Conservation (phyloP, 2,113 vertebrate species). For the Trogon surrucura region DNA sequence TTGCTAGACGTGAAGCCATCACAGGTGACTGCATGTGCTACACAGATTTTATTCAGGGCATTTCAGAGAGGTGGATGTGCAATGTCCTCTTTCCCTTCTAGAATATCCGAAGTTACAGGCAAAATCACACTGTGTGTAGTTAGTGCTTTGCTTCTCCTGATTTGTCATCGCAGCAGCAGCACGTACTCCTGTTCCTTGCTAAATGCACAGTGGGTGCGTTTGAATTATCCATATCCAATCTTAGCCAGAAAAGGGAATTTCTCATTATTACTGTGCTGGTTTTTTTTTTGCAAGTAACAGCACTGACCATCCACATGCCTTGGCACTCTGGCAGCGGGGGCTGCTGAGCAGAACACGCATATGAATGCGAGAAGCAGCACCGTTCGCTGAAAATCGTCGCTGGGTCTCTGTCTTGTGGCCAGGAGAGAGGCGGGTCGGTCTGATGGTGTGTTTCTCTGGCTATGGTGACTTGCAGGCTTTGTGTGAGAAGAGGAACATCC, state of each 20-base stretch:
- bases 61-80: neutral
- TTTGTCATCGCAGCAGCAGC: neutral
- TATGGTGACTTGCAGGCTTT: neutral
- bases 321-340: neutral
- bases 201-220: fast-evolving
- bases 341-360: neutral
- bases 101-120: fast-evolving
- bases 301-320: neutral
- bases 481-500: neutral
- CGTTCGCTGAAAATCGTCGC: neutral
- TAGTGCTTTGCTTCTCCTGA: neutral
- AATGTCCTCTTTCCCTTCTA: neutral
- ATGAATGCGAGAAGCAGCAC: fast-evolving
- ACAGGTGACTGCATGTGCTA: neutral
- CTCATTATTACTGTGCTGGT: neutral
- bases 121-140: neutral
- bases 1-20: neutral
- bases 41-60: neutral
- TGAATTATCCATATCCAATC: fast-evolving
- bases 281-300: neutral
- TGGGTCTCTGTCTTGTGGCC: neutral
- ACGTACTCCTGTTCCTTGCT: fast-evolving
- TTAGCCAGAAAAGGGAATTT: neutral
- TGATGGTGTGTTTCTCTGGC: neutral
- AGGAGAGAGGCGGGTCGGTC: neutral